Base-by-base conservation (phyloP, 2,113 vertebrate genomes). In the Lontra canadensis region DNA sequence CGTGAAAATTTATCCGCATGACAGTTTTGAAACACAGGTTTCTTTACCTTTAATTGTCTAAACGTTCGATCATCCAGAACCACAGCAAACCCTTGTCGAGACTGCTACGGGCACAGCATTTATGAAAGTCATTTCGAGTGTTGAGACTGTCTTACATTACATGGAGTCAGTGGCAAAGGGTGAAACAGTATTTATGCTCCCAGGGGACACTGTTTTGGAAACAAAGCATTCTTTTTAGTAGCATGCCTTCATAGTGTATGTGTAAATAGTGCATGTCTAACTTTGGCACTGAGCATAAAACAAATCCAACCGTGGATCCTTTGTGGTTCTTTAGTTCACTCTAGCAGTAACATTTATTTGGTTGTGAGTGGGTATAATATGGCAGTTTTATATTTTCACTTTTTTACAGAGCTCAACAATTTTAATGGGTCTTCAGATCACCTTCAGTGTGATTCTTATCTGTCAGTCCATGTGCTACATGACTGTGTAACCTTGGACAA, bases 131-230 rank as follows among this genome's bases (percentile, higher is more conserved):
- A 87, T 55, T 74, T 61, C 52, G 76, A 61, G 42, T 39, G 47
- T 76, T 63, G 63, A 95, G 36, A 59, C 29, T n/a, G 36, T 71
- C 88, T 93, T 57, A 21, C 15, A 36, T 94, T 82, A 83, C 44
- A 65, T 4, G 47, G 20, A 87, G 61, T 76, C 26, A 42, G 86
- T 63, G 69, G 6, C 83, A 97, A 88, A 95, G 86, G 67, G 36
- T 47, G 34, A 86, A 95, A 94, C 31, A 57, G 74, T 79, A 91
- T 88, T 97, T 95, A 61, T 92, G 59, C 49, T 74, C 49, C 12
- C 26, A 76, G 15, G 86, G 65, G 61, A 76, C 83, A 93, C 49
- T 89, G 69, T 95, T 98, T 93, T 80, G 92, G 82, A 97, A 98
- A 96, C 89, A 97, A 91, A 93, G 79, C 47, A 69, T 92, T 93